Evolutionary conservation across 2,797 vertebrate genomes (phyloP), one percentile per base, ranked within the genome.

Genomic region (Acestrorhynchus altus): DNA sequence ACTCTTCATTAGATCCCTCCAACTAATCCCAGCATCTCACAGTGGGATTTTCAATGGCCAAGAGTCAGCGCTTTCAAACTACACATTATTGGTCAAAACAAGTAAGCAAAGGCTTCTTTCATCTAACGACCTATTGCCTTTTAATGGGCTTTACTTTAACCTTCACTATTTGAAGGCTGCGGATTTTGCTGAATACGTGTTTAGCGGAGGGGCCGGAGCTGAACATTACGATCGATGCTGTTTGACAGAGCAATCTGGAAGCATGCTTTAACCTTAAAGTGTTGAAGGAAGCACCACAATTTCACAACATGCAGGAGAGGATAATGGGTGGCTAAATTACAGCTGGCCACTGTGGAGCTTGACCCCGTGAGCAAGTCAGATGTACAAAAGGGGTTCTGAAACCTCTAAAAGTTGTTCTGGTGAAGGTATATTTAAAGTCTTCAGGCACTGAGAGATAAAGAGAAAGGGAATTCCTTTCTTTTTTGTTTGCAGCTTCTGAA

Each of bases 111-210:
- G 61, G 40, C 20, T 39, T 46, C n/a, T 72, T 80, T 72, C 31
- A 78, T 74, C 66, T 78, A 81, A 79, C 28, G 47, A 74, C 63
- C 65, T 69, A 63, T 76, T 77, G 74, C 77, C 18, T 68, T 75
- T 66, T 76, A 80, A 73, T 76, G 74, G 54, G 66, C 70, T 74
- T 60, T 64, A 39, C 74, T 67, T 74, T 74, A 71, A 78, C 64
- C 71, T 81, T 74, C 65, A 71, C 39, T 28, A 24, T 46, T 59
- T 70, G 26, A 74, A 60, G 46, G 24, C 49, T 39, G 52, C 52
- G 44, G 71, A 42, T 72, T 81, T 61, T 79, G 70, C 78, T 72
- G 76, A 79, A 69, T 80, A 39, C 68, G 22, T 13, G 57, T 54
- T 77, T 74, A 65, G 60, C 24, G 15, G n/a, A 63, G 39, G 12